These are phyloP conservation scores for Myxocyprinus asiaticus DNA, from an alignment of 2,113 vertebrate species.

Conservation along the genomic window DNA sequence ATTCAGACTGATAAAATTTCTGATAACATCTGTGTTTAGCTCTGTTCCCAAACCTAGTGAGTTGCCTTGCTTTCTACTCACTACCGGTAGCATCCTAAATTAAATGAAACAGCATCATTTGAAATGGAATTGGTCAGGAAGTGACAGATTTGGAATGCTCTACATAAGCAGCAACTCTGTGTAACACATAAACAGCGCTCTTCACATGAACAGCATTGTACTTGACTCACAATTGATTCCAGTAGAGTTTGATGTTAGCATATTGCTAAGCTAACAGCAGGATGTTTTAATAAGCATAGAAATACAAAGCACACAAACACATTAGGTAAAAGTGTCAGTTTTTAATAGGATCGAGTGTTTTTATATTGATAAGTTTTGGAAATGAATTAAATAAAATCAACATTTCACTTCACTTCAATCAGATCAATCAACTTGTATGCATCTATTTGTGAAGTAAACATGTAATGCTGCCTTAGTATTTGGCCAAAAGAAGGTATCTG, in stretches of 20 bases:
- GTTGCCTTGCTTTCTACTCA: neutral
- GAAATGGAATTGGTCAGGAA: neutral
- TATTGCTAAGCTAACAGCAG: slow-evolving; percentile 4
- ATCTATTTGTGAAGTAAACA: too few relatives aligned
- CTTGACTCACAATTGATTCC: too few relatives aligned
- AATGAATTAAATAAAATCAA: too few relatives aligned
- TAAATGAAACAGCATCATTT: neutral
- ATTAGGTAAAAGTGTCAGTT: too few relatives aligned
- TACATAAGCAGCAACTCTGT: too few relatives aligned
- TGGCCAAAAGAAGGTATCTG: neutral
- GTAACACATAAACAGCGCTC: too few relatives aligned
- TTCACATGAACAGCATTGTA: too few relatives aligned
- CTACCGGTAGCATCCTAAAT: neutral
- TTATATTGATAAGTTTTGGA: too few relatives aligned
- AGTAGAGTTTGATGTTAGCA: neutral
- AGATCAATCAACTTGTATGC: too few relatives aligned
- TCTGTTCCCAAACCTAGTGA: neutral
- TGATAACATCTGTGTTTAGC: neutral
- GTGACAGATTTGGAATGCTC: too few relatives aligned
- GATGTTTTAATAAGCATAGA: neutral
- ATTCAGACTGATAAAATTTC: neutral
- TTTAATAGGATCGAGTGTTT: too few relatives aligned
- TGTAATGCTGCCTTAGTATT: neutral
- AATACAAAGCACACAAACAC: neutral
- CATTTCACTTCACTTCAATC: too few relatives aligned